phyloP scores from a whole-genome alignment of 2,888 invertebrate genomes.

The Caenorhabditis drosophilae region DNA sequence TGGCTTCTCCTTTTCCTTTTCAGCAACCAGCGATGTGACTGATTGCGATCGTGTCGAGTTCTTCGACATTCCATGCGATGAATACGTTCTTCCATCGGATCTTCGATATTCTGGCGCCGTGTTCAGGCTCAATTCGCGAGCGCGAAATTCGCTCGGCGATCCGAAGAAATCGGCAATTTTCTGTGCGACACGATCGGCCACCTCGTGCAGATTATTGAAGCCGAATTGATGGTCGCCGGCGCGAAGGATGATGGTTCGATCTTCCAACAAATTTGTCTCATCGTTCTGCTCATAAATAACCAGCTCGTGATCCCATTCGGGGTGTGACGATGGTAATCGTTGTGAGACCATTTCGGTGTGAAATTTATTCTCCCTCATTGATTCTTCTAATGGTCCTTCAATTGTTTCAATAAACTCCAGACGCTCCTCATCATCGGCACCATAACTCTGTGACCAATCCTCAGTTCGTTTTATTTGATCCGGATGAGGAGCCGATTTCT shows the following conservation, averaged over 20 bases:
- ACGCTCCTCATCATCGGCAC: slow-evolving; percentile 25
- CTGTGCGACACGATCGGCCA: slow-evolving; percentile 7
- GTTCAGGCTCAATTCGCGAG: too few species aligned
- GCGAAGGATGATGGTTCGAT: slow-evolving; percentile 20
- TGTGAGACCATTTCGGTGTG: slow-evolving; percentile 12
- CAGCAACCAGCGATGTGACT: too few species aligned
- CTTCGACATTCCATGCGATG: too few species aligned
- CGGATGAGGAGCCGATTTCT: slow-evolving; percentile 23
- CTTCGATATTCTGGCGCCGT: too few species aligned
- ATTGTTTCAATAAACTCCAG: slow-evolving; percentile 41
- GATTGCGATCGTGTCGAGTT: too few species aligned
- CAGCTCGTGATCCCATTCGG: slow-evolving; percentile 27
- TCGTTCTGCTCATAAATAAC: slow-evolving; percentile 28
- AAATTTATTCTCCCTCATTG: slow-evolving; percentile 33
- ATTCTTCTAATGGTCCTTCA: slow-evolving; percentile 25
- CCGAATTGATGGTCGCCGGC: slow-evolving; percentile 27
- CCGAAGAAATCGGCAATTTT: slow-evolving; percentile 27
- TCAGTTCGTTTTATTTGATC: slow-evolving; percentile 26
- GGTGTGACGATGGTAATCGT: slow-evolving; percentile 17
- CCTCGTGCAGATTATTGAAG: slow-evolving; percentile 29
- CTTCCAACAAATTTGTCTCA: slow-evolving; percentile 17
- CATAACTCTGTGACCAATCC: slow-evolving; percentile 21
- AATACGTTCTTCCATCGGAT: too few species aligned
- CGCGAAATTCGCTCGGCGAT: too few species aligned
- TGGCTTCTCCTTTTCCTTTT: too few species aligned